phyloP scores from a whole-genome alignment of 2,888 invertebrate species.

The Ornithoptera priamus region DNA sequence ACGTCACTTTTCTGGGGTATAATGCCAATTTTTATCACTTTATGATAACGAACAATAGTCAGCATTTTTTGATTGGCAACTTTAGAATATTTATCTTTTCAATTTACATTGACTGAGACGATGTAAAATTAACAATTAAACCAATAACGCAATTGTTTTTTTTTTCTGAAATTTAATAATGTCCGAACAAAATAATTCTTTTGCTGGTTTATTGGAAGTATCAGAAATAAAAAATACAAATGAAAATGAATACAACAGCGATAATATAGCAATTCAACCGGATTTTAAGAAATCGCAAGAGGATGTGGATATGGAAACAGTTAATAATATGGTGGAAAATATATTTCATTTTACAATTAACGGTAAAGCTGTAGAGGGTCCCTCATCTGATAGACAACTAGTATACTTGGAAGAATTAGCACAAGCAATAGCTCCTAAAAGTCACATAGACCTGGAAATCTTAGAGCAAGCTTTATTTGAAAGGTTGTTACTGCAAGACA shows the following conservation, averaged over 20 bases:
- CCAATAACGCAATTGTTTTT: conserved; percentile 30
- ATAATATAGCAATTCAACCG: conserved; percentile 42
- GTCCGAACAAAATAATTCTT: conserved; percentile 72
- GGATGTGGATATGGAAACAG: conserved; percentile 53
- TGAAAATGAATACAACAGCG: conserved; percentile 46
- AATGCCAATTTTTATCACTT: conserved; percentile 35
- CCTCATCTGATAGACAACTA: conserved; percentile 63
- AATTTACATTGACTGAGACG: conserved; percentile 11
- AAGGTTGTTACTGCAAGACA: conserved; percentile 82
- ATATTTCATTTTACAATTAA: conserved; percentile 87
- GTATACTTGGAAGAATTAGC: conserved; percentile 84
- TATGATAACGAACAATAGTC: conserved; percentile 40
- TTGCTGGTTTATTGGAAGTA: conserved; percentile 64
- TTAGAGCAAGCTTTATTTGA: conserved; percentile 90
- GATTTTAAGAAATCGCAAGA: conserved; percentile 47
- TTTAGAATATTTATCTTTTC: conserved; percentile 26
- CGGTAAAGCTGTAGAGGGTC: conserved; percentile 57
- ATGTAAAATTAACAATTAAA: conserved; percentile 34
- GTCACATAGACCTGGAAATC: conserved; percentile 81
- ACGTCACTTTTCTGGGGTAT: conserved; percentile 21
- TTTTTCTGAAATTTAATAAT: conserved; percentile 41
- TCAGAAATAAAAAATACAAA: conserved; percentile 48
- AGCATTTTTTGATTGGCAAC: conserved; percentile 31
- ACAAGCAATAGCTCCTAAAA: conserved; percentile 66
- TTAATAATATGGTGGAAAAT: conserved; percentile 82